Evolutionary conservation across 2,797 vertebrate genomes (phyloP), one percentile per base, ranked within the genome.

Genomic region (Acanthurus lineatus): DNA sequence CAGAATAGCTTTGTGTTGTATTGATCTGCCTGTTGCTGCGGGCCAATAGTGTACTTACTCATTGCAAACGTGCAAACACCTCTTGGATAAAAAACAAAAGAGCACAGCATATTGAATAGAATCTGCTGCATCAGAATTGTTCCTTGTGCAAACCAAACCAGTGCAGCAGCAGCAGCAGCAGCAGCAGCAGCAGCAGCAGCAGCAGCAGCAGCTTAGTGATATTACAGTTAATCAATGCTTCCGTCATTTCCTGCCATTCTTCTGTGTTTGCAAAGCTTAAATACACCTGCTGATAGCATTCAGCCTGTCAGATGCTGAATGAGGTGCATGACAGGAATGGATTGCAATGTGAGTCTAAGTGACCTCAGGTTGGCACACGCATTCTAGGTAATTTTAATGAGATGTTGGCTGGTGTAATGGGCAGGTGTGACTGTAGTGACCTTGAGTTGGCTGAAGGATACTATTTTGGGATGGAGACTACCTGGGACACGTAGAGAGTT

Each of bases 311-410:
- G 59, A 69, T 77, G 73, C 56, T 73, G 68, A 81, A 84, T 68
- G 42, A 79, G 45, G 32, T 35, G 32, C 32, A 35, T 35, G 45
- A 84, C 70, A 64, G 68, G 42, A 52, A 77, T 73, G 20, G 58
- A 83, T 82, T 66, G 57, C 59, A 59, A 10, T 67, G 38, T 68
- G 59, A 82, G 56, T 58, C 58, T 54, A 10, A 70, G 59, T 88
- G 76, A 84, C 76, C 83, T 85, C 73, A 82, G 64, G 22, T 73
- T 82, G 69, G 79, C 76, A 54, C 67, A 69, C n/a, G 52, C 51
- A 57, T 83, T 82, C 42, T 77, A 65, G 68, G 65, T 77, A 77
- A 56, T 76, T 89, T 88, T 88, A 86, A 90, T 87, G 86, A 91
- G 82, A 73, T 83, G 59, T 74, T 87, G 77, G 81, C 56, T 28